Base-by-base conservation (phyloP, 2,113 vertebrate genomes). In the Ibidorhyncha struthersii region DNA sequence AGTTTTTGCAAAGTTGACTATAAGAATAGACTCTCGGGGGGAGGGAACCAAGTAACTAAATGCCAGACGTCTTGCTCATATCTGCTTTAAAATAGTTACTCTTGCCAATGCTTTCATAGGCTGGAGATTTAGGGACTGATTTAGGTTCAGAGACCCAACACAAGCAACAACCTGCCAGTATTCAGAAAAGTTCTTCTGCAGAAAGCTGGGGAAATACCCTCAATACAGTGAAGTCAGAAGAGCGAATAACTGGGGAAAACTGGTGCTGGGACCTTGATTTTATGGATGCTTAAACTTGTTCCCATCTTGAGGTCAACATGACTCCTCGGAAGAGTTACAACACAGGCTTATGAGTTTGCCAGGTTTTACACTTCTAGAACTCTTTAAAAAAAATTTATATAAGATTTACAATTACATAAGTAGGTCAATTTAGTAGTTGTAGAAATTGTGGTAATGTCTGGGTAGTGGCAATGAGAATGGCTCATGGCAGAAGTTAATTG, bases 1-100 rank as follows among this genome's bases (percentile, higher is more conserved):
- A 80, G 13, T 55, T 90, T n/a, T 90, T 84, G 55, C 65, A 78
- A 80, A 92, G 83, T 15, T 47, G 38, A 93, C 91, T 29, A 26
- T 23, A 89, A 81, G 13, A 86, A 92, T 30, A 86, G 74, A 86
- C 52, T 78, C 45, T 86, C 0, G 0, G 29, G 0, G 25, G 7
- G 8, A 12, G n/a, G 10, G 14, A 29, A 49, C 49, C 22, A 92
- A 93, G 63, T 14, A 81, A 73, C 22, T 63, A 82, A 81, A 83
- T 61, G 47, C 25, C 82, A 82, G 62, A 53, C 7, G 4, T 63
- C 72, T 77, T 81, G 52, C 36, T 76, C 10, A 62, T 50, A 77
- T 59, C 27, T 70, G 71, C n/a, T 74, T 73, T 86, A 83, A 92
- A 93, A 82, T 4, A 86, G 20, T 47, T 69, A 49, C 13, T 53